Conservation (phyloP, 2,797 vertebrate species). For the Epinephelus awoara region DNA sequence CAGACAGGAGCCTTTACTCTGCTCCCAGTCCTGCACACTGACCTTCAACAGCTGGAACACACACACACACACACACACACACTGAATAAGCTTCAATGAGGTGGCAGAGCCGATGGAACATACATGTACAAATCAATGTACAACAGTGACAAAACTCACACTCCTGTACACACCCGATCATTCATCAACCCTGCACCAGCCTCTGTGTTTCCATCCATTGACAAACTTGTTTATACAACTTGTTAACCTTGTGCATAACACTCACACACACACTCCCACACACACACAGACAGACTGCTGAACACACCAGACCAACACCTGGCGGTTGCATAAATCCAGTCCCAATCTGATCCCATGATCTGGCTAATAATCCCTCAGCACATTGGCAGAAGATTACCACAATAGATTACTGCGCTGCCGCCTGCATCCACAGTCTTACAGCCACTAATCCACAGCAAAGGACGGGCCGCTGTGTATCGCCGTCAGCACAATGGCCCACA, state of each 20-base stretch:
- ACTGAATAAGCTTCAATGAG: constrained; percentile 23
- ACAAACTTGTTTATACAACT: constrained; percentile 14
- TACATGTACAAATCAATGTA: constrained; percentile 52
- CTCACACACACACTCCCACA: constrained; percentile 9
- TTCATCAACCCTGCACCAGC: constrained; percentile 7
- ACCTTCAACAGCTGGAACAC: constrained; percentile 39
- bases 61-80: neutral
- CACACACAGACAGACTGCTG: constrained; percentile 18
- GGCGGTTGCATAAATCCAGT: constrained; percentile 66
- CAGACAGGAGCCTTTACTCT: neutral
- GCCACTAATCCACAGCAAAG: constrained; percentile 60
- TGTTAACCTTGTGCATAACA: constrained; percentile 51
- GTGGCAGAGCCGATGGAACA: constrained; percentile 20
- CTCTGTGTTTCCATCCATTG: constrained; percentile 59
- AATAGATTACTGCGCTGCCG: constrained; percentile 65
- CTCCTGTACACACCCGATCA: neutral
- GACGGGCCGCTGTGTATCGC: neutral
- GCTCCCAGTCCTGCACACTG: neutral
- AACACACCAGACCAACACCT: constrained; percentile 57
- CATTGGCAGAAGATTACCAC: constrained; percentile 74
- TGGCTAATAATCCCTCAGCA: constrained; percentile 74
- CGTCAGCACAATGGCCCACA: neutral
- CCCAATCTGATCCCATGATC: constrained; percentile 67
- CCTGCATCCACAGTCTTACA: constrained; percentile 29
- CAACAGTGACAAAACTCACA: constrained; percentile 10